Evolutionary conservation across 92 coral and sea anemone species (phyloP), one percentile per base, ranked within the genome.

Genomic region (Chrysogorgia sp.): DNA sequence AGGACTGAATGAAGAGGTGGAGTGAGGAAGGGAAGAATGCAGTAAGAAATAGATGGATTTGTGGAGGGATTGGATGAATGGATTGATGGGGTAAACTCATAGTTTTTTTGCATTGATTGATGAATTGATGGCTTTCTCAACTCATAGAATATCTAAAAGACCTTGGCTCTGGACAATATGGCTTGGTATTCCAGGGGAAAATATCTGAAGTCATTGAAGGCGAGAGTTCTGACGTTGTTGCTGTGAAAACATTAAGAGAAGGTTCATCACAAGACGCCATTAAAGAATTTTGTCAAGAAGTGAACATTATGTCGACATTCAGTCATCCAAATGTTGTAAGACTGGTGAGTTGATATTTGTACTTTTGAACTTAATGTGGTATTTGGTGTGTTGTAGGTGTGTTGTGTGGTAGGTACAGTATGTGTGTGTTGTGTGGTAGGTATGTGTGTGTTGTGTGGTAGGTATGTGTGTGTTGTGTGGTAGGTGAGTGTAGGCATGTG

Each of bases 161-260:
- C 63, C 83, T 96, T 56, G 99, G 99, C 31, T 92, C 92, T 58
- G 99, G 99, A 15, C 96, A 91, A 81, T 96, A 91, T 83, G 99
- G 99, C 45, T 89, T 89, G 81, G 99, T 96, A 15, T 96, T 91
- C 35, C 97, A 96, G 79, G 99, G 99, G 85, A 75, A 86, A 19
- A 92, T 89, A 40, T 81, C 83, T 2, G 40, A 85, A 10, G 90
- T 90, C 0, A 86, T 84, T 20, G 82, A 96, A n/a, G 90, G 96
- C 24, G 90, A 86, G 34, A 81, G 84, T 47, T 90, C 85, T 23
- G 62, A 86, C 76, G 45, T 84, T 3, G 92, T 94, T 12, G 98
- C 98, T 3, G 96, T 94, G 41, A 94, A 94, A 61, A 96, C 98
- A 23, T 81, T 94, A 34, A 94, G 92, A 53, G 97, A 91, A 84